These are phyloP conservation scores for Matsumurasca onukii DNA, from an alignment of 1,140 invertebrate species.

Conservation along the genomic window DNA sequence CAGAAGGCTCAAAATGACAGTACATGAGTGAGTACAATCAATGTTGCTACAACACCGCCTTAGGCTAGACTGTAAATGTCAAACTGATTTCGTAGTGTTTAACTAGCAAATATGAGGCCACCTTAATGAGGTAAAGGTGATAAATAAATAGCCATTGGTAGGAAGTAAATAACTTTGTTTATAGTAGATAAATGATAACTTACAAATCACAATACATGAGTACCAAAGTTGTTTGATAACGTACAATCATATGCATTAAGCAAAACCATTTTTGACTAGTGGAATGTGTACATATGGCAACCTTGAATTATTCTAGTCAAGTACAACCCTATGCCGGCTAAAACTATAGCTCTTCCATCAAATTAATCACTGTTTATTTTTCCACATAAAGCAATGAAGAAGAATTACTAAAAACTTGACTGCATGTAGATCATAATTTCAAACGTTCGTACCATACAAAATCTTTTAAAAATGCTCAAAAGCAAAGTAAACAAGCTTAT, in stretches of 20 bases:
- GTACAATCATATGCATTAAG: not conserved
- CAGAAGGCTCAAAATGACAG: too few relatives aligned
- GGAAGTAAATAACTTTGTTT: constrained; percentile 13
- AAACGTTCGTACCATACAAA: not conserved
- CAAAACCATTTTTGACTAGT: constrained; percentile 13
- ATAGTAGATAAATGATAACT: constrained; percentile 12
- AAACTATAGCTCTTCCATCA: not conserved
- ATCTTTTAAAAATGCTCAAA: not conserved
- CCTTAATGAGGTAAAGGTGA: too few relatives aligned
- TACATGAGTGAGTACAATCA: too few relatives aligned
- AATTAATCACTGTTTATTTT: not conserved
- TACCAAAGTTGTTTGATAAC: not conserved
- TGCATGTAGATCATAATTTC: not conserved
- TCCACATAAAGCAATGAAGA: not conserved
- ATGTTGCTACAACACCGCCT: too few relatives aligned
- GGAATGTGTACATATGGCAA: constrained; percentile 4
- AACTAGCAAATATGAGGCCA: too few relatives aligned
- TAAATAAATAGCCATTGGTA: not conserved
- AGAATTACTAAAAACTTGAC: not conserved
- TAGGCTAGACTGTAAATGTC: too few relatives aligned
- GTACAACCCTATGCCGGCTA: not conserved
- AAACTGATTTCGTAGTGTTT: too few relatives aligned
- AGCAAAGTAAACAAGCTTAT: too few relatives aligned
- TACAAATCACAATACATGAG: not conserved
- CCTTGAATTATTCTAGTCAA: not conserved